Evolutionary conservation across 2,888 invertebrate genomes (phyloP).

Genomic region (Torymus texanus): DNA sequence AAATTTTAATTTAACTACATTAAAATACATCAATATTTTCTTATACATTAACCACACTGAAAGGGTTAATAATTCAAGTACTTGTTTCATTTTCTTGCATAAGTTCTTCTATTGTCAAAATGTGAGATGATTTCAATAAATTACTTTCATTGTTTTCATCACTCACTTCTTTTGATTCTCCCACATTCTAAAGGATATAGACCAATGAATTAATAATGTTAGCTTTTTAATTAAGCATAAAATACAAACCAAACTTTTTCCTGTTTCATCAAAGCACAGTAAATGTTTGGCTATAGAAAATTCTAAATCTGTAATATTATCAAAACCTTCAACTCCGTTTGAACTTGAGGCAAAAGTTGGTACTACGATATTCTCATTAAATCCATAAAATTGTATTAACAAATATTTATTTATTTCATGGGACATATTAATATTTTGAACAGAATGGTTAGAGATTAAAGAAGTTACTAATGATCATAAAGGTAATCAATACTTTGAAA

Average conservation of each 20-base stretch:
- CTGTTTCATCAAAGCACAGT: constrained; percentile 21
- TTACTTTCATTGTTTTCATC: constrained; percentile 13
- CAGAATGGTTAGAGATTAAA: background rate
- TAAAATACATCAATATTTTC: no score
- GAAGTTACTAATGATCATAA: background rate
- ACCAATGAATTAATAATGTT: background rate
- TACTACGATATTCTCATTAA: constrained; percentile 9
- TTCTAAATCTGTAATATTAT: constrained; percentile 27
- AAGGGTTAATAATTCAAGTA: background rate
- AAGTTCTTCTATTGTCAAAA: constrained; percentile 37
- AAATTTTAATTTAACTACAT: no score
- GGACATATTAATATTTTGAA: constrained; percentile 27
- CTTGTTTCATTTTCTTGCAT: background rate
- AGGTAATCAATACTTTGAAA: background rate
- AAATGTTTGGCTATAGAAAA: constrained; percentile 10
- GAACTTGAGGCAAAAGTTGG: constrained; percentile 33
- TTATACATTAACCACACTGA: no score
- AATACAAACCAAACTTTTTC: constrained; percentile 24
- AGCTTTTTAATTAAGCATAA: no score
- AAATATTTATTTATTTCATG: constrained; percentile 37
- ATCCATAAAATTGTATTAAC: constrained; percentile 49
- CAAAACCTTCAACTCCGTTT: constrained; percentile 33
- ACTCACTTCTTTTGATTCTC: constrained; percentile 1
- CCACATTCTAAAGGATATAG: constrained; percentile 15
- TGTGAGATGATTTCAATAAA: constrained; percentile 37